phyloP scores from a whole-genome alignment of 2,113 vertebrate species.

The Manacus vitellinus region DNA sequence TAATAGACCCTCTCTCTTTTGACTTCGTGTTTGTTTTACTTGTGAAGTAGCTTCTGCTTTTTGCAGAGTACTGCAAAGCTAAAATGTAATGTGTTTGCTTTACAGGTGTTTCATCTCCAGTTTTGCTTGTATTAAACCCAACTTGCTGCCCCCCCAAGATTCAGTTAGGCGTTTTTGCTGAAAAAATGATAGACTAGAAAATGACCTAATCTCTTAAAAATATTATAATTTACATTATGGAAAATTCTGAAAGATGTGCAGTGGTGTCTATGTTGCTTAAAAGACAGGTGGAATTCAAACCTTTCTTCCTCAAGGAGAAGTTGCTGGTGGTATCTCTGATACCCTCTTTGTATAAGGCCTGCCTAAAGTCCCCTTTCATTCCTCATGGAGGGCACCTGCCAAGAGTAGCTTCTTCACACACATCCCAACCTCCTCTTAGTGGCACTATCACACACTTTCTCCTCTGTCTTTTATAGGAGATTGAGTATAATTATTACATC shows the following conservation, averaged over 20 bases:
- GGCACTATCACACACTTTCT: accelerated
- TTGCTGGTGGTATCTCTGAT: background rate
- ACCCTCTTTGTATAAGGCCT: background rate
- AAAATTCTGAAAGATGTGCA: background rate
- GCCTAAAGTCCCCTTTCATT: background rate
- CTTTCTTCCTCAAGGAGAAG: background rate
- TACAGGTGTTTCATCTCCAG: background rate
- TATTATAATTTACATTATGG: background rate
- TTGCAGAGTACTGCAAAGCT: background rate
- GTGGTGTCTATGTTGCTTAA: background rate
- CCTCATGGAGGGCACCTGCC: background rate
- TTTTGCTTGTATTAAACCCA: background rate
- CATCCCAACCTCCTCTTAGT: background rate
- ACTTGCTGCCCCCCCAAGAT: background rate
- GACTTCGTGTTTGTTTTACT: background rate
- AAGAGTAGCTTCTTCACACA: background rate
- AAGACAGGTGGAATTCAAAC: background rate
- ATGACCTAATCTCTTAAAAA: background rate
- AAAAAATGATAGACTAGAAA: background rate
- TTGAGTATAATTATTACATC: background rate
- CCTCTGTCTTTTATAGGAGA: background rate
- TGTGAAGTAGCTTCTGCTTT: background rate
- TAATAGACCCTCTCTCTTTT: background rate
- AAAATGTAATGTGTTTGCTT: background rate
- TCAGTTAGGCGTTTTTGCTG: background rate